Evolutionary conservation across 2,797 vertebrate species (phyloP), one percentile per base, ranked within the genome.

Genomic region (Helostoma temminkii): DNA sequence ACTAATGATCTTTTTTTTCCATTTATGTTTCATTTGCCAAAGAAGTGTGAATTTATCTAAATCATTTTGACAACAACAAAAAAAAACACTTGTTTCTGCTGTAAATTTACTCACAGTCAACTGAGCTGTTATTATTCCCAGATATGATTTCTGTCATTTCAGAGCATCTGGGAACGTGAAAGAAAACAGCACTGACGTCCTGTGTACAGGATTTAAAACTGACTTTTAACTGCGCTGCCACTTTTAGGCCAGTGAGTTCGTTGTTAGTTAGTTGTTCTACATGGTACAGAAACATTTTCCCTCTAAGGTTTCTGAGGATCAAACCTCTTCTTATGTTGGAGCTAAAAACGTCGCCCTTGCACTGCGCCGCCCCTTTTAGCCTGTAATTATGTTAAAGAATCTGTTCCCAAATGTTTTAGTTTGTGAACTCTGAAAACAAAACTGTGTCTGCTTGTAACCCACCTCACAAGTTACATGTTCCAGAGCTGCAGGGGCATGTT

Each of bases 291-390:
- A 7, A 16, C 36, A 37, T 14, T 3, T 37, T 37, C 14, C 36
- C 36, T 16, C 4, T 16, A 14, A 39, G 37, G 37, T 5, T 39
- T 6, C 37, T 2, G 4, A 5, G 0, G 3, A 10, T 24, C 12
- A 3, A 4, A 68, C 16, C 37, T 21, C 12, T 14, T 46, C 34
- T 66, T 25, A n/a, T 54, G 52, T 24, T 19, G n/a, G 30, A 26
- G 39, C 54, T 56, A 4, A 10, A 62, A 9, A 34, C 25, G 37
- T 50, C 66, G 55, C 54, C 39, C 37, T 74, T 28, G 36, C 19
- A 18, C 45, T 4, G 6, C 1, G 4, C 8, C 45, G 6, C 43
- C 49, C 41, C 64, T 19, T 2, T 47, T 8, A 41, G 4, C 24
- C n/a, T 12, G 37, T 5, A 26, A 55, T 65, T 49, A 69, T 60